Percentiles rank a stretch among this genome's conserved stretches.
Conservation (phyloP, 2,888 invertebrate species). For the Halictus ligatus region DNA sequence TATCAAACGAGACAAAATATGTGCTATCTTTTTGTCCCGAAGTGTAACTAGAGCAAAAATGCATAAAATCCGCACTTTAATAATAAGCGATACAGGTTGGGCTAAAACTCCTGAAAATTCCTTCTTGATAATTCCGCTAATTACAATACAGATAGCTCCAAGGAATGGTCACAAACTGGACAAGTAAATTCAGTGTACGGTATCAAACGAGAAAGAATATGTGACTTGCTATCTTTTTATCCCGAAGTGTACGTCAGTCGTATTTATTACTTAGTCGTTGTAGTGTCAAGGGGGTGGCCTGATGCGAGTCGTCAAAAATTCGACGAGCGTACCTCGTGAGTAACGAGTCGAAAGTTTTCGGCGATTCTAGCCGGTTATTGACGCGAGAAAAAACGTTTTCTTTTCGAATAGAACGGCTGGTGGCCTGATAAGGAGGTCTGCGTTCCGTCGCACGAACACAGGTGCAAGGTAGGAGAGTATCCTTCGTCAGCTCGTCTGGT, state of each 20-base stretch:
- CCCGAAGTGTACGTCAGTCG: too few species aligned
- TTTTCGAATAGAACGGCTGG: background rate
- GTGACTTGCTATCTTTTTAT: too few species aligned
- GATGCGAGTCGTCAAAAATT: background rate
- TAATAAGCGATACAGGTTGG: too few species aligned
- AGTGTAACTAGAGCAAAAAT: too few species aligned
- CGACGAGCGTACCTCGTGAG: too few species aligned
- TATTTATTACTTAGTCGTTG: too few species aligned
- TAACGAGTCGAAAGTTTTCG: too few species aligned
- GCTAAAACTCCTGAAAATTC: too few species aligned
- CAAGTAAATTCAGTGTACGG: background rate
- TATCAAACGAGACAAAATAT: too few species aligned
- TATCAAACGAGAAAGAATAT: too few species aligned
- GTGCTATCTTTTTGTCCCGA: too few species aligned
- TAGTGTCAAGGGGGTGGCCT: background rate
- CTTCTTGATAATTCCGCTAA: background rate
- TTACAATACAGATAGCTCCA: background rate
- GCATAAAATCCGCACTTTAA: too few species aligned
- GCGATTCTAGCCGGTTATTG: background rate
- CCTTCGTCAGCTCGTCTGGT: constrained; percentile 29
- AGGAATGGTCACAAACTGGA: background rate
- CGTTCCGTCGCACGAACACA: background rate
- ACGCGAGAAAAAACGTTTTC: background rate
- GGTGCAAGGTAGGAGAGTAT: constrained; percentile 51
- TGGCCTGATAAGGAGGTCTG: background rate